Evolutionary conservation across 2,797 vertebrate genomes (phyloP).

Genomic region (Loris lydekkerianus): DNA sequence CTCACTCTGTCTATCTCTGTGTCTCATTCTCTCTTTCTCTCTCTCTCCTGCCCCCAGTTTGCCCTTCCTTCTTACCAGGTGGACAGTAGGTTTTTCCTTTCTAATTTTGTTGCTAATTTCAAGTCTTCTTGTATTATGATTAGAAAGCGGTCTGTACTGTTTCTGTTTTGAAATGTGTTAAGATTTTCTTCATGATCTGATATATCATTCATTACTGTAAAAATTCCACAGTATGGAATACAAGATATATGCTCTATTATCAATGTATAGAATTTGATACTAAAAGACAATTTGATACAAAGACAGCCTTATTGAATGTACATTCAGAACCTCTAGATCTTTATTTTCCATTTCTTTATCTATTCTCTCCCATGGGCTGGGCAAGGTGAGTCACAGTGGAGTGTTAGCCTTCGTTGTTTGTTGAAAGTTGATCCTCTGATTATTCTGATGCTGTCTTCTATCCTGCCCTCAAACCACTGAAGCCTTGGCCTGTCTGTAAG

Average conservation of each 20-base stretch:
- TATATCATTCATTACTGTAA: neutral
- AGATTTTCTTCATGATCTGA: slow-evolving; percentile 5
- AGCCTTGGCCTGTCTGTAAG: neutral
- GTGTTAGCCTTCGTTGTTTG: neutral
- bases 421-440: neutral
- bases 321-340: neutral
- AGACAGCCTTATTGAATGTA: neutral
- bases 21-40: too few relatives aligned
- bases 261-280: neutral
- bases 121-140: neutral
- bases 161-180: slow-evolving; percentile 10
- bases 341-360: neutral
- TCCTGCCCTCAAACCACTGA: too few relatives aligned
- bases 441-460: neutral
- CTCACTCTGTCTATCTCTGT: too few relatives aligned
- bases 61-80: neutral
- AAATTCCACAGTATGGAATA: neutral
- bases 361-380: neutral
- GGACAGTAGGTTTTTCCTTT: neutral
- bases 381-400: neutral
- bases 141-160: neutral
- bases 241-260: neutral
- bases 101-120: neutral
- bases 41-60: too few relatives aligned
- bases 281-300: too few relatives aligned